These are phyloP conservation scores for Hyperoplus lanceolatus DNA, from an alignment of 2,797 vertebrate genomes.

Conservation along the genomic window DNA sequence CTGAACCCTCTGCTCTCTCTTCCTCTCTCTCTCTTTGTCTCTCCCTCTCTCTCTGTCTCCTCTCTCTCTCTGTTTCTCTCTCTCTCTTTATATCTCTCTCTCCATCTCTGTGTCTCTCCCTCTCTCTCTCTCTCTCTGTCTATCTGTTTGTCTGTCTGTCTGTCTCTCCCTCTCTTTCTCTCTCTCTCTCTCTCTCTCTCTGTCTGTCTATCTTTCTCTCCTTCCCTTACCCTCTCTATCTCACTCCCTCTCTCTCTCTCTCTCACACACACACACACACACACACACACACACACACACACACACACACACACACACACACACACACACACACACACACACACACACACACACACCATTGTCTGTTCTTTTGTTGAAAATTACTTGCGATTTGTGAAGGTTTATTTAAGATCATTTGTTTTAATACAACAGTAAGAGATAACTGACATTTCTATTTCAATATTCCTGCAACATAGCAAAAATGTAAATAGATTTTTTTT, in stretches of 20 bases:
- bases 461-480: too few relatives aligned
- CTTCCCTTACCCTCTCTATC: too few relatives aligned
- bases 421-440: too few relatives aligned
- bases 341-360: too few relatives aligned
- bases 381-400: too few relatives aligned
- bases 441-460: too few relatives aligned
- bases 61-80: constrained; percentile 16
- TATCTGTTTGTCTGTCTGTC: background rate
- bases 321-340: background rate
- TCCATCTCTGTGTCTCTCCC: background rate
- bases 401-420: too few relatives aligned
- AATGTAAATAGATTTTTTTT: too few relatives aligned
- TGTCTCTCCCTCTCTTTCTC: background rate
- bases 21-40: constrained; percentile 29
- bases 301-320: too few relatives aligned
- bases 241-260: background rate
- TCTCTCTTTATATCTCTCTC: constrained; percentile 10
- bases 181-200: background rate
- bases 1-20: constrained; percentile 3
- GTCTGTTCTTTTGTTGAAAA: too few relatives aligned
- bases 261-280: background rate
- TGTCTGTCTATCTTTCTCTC: background rate
- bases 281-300: too few relatives aligned
- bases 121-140: background rate
- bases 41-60: constrained; percentile 16